A percentile compares a stretch with the other conserved stretches of the same genome.
Conservation (phyloP, 2,888 invertebrate genomes). For the Ophion ventricosus region DNA sequence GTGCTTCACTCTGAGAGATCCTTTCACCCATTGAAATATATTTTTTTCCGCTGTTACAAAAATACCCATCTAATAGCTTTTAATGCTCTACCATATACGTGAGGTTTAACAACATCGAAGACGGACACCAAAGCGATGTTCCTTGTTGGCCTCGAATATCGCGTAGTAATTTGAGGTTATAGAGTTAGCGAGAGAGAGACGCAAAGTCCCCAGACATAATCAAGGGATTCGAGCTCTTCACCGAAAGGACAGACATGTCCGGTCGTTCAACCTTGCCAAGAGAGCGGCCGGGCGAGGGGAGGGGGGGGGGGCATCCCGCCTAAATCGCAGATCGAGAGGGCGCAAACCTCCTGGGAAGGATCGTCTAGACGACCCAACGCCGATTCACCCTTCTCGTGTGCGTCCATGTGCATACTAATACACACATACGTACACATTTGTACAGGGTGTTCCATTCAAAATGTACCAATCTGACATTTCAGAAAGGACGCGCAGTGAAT, state of each 20-base stretch:
- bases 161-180: no score
- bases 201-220: not conserved
- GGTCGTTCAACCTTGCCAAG: constrained; percentile 48
- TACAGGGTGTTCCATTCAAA: no score
- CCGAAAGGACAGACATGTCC: constrained; percentile 12
- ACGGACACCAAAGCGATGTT: no score
- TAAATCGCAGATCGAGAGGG: constrained; percentile 59
- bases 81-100: no score
- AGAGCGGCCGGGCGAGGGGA: no score
- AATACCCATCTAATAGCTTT: no score
- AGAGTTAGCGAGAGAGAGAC: not conserved
- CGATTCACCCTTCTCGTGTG: constrained; percentile 7
- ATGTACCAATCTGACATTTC: not conserved
- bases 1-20: no score
- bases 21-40: no score
- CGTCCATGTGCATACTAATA: not conserved
- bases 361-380: constrained; percentile 61
- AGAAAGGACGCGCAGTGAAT: not conserved
- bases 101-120: no score
- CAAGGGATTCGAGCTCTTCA: constrained; percentile 16
- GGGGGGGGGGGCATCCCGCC: constrained; percentile 55
- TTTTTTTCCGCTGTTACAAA: no score
- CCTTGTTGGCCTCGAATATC: no score
- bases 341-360: constrained; percentile 31
- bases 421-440: no score